A percentile compares a stretch with the other conserved stretches of the same genome.
Conservation (phyloP, 2,888 invertebrate genomes). For the Metalampra italica region DNA sequence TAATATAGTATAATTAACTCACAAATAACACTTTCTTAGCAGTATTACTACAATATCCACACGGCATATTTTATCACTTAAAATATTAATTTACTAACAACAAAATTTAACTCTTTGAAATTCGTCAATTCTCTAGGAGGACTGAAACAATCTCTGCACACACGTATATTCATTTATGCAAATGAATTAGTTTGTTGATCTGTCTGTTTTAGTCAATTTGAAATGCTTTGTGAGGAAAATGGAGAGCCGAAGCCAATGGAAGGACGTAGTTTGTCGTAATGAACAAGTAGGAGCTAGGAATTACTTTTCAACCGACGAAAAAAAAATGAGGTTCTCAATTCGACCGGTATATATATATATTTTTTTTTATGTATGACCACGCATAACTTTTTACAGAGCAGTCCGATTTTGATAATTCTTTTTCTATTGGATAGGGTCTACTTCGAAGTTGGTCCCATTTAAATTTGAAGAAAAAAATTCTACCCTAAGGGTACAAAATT, state of each 20-base stretch:
- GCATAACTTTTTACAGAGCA: no score
- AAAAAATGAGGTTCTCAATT: no score
- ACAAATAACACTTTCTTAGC: slow-evolving; percentile 56
- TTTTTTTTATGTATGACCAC: no score
- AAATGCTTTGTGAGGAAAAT: slow-evolving; percentile 7
- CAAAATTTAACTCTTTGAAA: slow-evolving; percentile 8
- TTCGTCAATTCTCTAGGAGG: slow-evolving; percentile 6
- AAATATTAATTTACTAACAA: slow-evolving; percentile 11
- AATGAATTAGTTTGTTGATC: slow-evolving; percentile 56
- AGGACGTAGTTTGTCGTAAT: slow-evolving; percentile 13
- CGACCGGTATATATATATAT: no score
- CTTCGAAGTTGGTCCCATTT: no score
- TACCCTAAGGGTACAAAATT: no score
- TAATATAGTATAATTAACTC: no score
- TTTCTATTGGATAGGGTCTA: no score
- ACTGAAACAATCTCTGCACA: slow-evolving; percentile 26
- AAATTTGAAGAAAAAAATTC: no score
- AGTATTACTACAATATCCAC: slow-evolving; percentile 63
- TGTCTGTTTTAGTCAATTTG: slow-evolving; percentile 45
- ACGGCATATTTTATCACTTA: slow-evolving; percentile 48
- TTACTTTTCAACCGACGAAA: no score
- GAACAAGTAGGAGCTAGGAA: no score
- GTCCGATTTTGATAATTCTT: no score
- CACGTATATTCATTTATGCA: slow-evolving; percentile 51
- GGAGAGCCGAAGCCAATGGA: slow-evolving; percentile 24